A percentile compares a stretch with the other conserved stretches of the same genome.
These are phyloP conservation scores for Vannuccia rotundouncinata DNA, from an alignment of 2,888 invertebrate genomes.

Conservation along the genomic window DNA sequence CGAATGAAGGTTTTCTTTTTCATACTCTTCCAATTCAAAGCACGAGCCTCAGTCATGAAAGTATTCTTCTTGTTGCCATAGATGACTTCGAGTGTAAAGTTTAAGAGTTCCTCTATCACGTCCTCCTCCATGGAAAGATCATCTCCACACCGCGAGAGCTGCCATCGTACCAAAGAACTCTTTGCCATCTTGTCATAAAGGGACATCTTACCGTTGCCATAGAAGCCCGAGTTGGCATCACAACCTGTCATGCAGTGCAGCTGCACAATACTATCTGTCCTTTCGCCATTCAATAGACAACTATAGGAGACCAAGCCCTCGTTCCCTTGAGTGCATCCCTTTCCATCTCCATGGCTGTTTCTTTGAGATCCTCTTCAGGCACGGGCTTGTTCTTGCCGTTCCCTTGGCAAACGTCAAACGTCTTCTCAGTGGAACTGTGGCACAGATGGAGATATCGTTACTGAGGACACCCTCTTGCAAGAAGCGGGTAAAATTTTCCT, in stretches of 20 bases:
- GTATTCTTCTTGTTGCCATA: conserved; percentile 21
- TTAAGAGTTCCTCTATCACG: neutral
- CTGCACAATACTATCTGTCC: conserved; percentile 9
- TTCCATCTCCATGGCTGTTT: neutral
- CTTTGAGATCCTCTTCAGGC: neutral
- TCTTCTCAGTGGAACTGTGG: neutral
- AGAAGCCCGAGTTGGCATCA: conserved; percentile 23
- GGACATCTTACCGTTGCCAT: conserved; percentile 20
- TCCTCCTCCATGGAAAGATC: neutral
- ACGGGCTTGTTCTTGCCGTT: neutral
- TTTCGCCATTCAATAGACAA: no score
- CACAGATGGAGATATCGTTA: neutral
- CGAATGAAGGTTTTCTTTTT: conserved; percentile 11
- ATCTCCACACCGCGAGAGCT: neutral
- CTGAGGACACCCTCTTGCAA: neutral
- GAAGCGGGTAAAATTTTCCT: neutral
- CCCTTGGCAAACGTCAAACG: neutral
- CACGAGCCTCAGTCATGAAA: conserved; percentile 11
- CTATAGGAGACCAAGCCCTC: no score
- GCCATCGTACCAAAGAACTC: neutral
- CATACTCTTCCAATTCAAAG: conserved; percentile 9
- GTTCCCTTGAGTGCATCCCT: neutral
- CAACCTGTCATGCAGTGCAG: conserved; percentile 24
- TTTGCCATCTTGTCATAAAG: conserved; percentile 3
- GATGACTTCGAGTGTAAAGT: neutral